These are phyloP conservation scores for Rhamphomyia laevipes DNA, from an alignment of 2,888 invertebrate species.

Conservation along the genomic window DNA sequence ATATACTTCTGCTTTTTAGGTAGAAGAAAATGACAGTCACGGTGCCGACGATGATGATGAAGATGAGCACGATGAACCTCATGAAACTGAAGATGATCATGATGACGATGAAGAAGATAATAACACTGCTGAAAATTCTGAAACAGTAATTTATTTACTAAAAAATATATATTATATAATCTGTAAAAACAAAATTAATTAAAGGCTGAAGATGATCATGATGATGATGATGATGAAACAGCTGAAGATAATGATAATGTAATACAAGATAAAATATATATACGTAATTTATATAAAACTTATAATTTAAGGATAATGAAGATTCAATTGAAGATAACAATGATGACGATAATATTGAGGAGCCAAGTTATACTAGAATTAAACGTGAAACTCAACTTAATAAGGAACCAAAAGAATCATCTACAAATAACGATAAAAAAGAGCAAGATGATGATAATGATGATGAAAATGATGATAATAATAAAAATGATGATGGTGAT, in stretches of 20 bases:
- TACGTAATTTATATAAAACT: too few relatives aligned
- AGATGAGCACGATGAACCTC: conserved; percentile 28
- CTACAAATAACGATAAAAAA: background rate
- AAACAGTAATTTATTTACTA: conserved; percentile 19
- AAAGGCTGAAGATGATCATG: conserved; percentile 38
- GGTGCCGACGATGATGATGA: conserved; percentile 25
- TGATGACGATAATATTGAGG: conserved; percentile 17
- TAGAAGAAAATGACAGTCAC: conserved; percentile 15
- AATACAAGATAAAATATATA: conserved; percentile 17
- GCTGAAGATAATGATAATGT: conserved; percentile 25
- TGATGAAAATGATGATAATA: conserved; percentile 19
- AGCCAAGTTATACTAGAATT: background rate
- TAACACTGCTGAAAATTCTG: conserved; percentile 17
- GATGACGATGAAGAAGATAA: conserved; percentile 24
- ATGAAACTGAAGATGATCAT: conserved; percentile 23
- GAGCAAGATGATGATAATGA: conserved; percentile 25
- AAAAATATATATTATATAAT: conserved; percentile 29
- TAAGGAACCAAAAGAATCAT: too few relatives aligned
- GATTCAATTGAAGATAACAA: conserved; percentile 22
- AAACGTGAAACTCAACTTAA: background rate
- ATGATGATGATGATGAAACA: conserved; percentile 28
- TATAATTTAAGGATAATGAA: conserved; percentile 25
- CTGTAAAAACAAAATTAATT: conserved; percentile 20
- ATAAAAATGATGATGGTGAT: conserved; percentile 18
- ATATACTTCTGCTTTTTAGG: conserved; percentile 6